Conservation (phyloP, 2,888 invertebrate genomes). For the Trypoxylon attenuatum region DNA sequence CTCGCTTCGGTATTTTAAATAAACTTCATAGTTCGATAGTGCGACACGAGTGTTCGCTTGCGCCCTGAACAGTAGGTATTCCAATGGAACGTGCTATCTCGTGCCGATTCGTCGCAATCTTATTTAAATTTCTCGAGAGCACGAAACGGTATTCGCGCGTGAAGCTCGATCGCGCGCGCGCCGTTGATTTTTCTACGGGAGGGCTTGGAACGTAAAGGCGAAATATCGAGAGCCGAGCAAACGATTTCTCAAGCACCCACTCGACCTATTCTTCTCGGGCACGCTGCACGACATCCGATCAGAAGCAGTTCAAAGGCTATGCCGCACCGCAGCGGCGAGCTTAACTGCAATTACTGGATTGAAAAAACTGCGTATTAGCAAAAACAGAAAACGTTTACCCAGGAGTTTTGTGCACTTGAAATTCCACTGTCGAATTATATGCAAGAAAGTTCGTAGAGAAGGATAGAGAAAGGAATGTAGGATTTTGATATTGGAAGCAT, state of each 20-base stretch:
- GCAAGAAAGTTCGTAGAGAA: too few relatives aligned
- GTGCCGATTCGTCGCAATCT: constrained; percentile 30
- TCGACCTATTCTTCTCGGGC: constrained; percentile 45
- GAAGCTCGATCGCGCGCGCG: constrained; percentile 5
- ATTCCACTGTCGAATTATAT: too few relatives aligned
- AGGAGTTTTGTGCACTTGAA: too few relatives aligned
- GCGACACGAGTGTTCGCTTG: constrained; percentile 8
- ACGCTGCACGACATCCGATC: constrained; percentile 13
- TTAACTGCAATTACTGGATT: constrained; percentile 26
- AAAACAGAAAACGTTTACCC: too few relatives aligned
- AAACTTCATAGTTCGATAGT: not conserved
- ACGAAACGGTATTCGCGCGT: constrained; percentile 36
- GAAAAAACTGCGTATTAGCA: too few relatives aligned
- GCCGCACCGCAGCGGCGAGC: constrained; percentile 11
- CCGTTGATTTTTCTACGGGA: constrained; percentile 47
- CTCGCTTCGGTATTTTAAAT: not conserved
- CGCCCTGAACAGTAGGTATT: not conserved
- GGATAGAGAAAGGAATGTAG: too few relatives aligned
- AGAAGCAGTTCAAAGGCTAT: constrained; percentile 30
- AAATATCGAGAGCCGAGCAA: constrained; percentile 48
- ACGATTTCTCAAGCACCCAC: constrained; percentile 47
- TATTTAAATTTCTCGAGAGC: constrained; percentile 51
- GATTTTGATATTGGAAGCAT: too few relatives aligned
- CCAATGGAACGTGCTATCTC: constrained; percentile 7
- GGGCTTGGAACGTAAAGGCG: constrained; percentile 17